These are phyloP conservation scores for Sebastes minor DNA, from an alignment of 2,797 vertebrate species.

Conservation along the genomic window DNA sequence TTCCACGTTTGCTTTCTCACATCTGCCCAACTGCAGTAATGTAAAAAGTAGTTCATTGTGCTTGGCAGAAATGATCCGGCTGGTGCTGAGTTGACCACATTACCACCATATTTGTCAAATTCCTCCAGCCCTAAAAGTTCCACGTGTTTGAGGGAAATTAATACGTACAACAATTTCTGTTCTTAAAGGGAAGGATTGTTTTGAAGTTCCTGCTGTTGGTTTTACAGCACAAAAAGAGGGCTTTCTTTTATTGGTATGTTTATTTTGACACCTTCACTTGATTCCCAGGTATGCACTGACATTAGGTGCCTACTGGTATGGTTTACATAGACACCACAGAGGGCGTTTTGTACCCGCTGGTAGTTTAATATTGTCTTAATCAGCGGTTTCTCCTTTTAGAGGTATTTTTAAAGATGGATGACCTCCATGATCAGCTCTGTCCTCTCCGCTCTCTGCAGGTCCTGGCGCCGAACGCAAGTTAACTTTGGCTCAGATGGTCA, in stretches of 20 bases:
- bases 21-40: constrained; percentile 8
- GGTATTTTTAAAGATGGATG: constrained; percentile 12
- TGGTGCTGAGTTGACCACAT: constrained; percentile 38
- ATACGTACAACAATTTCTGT: constrained; percentile 1
- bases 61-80: constrained; percentile 25
- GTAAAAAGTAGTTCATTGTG: constrained; percentile 27
- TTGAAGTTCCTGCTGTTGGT: constrained; percentile 25
- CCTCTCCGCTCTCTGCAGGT: constrained; percentile 81
- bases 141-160: constrained; percentile 27
- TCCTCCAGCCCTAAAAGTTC: constrained; percentile 34
- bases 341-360: constrained; percentile 49
- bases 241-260: constrained; percentile 46
- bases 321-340: constrained; percentile 45
- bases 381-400: constrained; percentile 28
- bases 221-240: constrained; percentile 23
- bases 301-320: constrained; percentile 8
- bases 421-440: constrained; percentile 48
- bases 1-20: background rate
- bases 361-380: constrained; percentile 39
- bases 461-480: constrained; percentile 56
- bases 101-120: constrained; percentile 35
- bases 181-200: constrained; percentile 22
- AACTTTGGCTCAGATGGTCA: constrained; percentile 54
- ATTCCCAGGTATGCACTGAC: constrained; percentile 45
- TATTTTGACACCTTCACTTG: constrained; percentile 65